Conservation (phyloP, 2,113 vertebrate genomes). For the Phainopepla nitens region DNA sequence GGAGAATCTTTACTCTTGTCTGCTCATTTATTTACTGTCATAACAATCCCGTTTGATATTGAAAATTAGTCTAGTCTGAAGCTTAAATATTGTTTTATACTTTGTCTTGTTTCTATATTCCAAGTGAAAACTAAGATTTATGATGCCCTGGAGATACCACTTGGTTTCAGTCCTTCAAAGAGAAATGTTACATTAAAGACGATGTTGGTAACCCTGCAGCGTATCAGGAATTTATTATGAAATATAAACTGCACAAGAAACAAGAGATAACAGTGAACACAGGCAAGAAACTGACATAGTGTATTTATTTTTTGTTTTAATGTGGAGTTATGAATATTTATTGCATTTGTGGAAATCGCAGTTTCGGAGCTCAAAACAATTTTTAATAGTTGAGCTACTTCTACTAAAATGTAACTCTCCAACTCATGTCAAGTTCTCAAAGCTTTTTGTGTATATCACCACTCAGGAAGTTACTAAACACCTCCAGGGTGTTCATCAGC, state of each 20-base stretch:
- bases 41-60: slow-evolving; percentile 66
- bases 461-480: slow-evolving; percentile 1
- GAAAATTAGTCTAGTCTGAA: slow-evolving; percentile 72
- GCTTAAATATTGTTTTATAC: slow-evolving; percentile 72
- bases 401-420: neutral
- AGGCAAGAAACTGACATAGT: slow-evolving; percentile 10
- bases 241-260: slow-evolving; percentile 62
- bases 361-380: neutral
- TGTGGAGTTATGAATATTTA: slow-evolving; percentile 59
- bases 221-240: slow-evolving; percentile 64
- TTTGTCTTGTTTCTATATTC: slow-evolving; percentile 66
- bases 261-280: slow-evolving; percentile 30
- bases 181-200: slow-evolving; percentile 70
- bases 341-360: slow-evolving; percentile 30
- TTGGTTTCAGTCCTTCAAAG: slow-evolving; percentile 69
- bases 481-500: slow-evolving; percentile 32
- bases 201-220: slow-evolving; percentile 55
- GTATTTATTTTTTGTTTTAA: slow-evolving; percentile 38
- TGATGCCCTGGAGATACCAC: slow-evolving; percentile 62
- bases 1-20: slow-evolving; percentile 49
- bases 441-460: neutral
- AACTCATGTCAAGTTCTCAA: neutral
- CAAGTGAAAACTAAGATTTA: slow-evolving; percentile 73
- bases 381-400: neutral
- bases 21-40: slow-evolving; percentile 64